phyloP scores from a whole-genome alignment of 2,797 vertebrate genomes.

The Rhinella marina region DNA sequence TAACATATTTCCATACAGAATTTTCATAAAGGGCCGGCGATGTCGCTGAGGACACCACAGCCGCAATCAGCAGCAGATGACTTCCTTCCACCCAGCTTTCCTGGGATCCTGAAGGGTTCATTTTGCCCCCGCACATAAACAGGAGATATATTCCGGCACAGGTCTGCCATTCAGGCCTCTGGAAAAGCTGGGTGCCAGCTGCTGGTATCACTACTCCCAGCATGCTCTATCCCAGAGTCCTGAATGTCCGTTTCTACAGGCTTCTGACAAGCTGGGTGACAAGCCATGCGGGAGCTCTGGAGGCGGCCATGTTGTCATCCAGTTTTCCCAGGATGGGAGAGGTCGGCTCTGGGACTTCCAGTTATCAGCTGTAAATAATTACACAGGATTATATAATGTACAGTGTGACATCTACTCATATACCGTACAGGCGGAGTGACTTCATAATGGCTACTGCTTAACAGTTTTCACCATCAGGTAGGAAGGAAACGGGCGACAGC shows the following conservation, averaged over 20 bases:
- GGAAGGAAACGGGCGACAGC: too few relatives aligned
- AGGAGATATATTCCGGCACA: not conserved
- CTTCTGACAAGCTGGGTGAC: too few relatives aligned
- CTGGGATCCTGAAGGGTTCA: not conserved
- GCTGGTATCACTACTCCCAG: not conserved
- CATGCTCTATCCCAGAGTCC: too few relatives aligned
- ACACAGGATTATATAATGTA: not conserved
- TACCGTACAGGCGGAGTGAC: not conserved
- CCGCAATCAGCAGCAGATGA: too few relatives aligned
- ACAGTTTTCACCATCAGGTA: not conserved
- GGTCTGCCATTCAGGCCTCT: not conserved
- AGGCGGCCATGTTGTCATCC: not conserved
- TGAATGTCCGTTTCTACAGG: too few relatives aligned
- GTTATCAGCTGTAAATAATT: not conserved
- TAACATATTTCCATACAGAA: constrained; percentile 8
- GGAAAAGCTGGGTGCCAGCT: not conserved
- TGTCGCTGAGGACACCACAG: too few relatives aligned
- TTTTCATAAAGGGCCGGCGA: not conserved
- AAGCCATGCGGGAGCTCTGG: too few relatives aligned
- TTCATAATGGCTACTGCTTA: not conserved
- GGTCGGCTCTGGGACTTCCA: too few relatives aligned
- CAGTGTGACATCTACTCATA: not conserved
- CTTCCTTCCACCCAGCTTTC: not conserved
- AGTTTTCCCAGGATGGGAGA: not conserved
- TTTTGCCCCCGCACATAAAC: too few relatives aligned